Percentiles rank a stretch among this genome's conserved stretches.
Conservation (phyloP, 2,113 vertebrate species). For the Phylloscopus trochiloides region DNA sequence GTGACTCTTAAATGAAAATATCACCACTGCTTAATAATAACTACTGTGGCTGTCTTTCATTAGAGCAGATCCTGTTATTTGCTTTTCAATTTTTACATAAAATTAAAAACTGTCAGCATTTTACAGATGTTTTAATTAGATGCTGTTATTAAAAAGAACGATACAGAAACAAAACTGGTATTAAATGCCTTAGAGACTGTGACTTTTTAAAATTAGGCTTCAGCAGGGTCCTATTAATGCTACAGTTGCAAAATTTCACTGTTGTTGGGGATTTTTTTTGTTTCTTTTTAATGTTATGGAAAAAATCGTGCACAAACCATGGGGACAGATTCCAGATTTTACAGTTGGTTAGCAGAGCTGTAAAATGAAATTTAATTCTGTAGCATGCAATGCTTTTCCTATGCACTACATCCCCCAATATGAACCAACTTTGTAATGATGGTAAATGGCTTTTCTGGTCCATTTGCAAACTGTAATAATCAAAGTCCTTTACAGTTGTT, state of each 20-base stretch:
- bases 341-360: constrained; percentile 69
- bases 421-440: constrained; percentile 59
- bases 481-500: constrained; percentile 64
- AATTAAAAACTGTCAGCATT: constrained; percentile 75
- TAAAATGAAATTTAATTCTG: constrained; percentile 68
- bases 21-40: constrained; percentile 49
- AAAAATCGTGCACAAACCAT: constrained; percentile 56
- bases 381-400: constrained; percentile 21
- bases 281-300: constrained; percentile 58
- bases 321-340: constrained; percentile 73
- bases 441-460: constrained; percentile 56
- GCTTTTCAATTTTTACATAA: constrained; percentile 71
- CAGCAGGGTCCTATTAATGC: constrained; percentile 72
- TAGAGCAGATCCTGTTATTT: constrained; percentile 50
- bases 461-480: constrained; percentile 70
- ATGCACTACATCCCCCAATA: constrained; percentile 7
- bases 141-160: constrained; percentile 77
- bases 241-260: constrained; percentile 69
- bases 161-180: constrained; percentile 66
- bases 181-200: constrained; percentile 66
- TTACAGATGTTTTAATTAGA: constrained; percentile 84
- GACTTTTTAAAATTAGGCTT: constrained; percentile 67
- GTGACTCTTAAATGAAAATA: constrained; percentile 63
- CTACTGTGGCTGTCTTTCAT: constrained; percentile 29
- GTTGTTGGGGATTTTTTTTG: not conserved